Evolutionary conservation across 2,888 invertebrate species (phyloP).

Genomic region (Automeris io): DNA sequence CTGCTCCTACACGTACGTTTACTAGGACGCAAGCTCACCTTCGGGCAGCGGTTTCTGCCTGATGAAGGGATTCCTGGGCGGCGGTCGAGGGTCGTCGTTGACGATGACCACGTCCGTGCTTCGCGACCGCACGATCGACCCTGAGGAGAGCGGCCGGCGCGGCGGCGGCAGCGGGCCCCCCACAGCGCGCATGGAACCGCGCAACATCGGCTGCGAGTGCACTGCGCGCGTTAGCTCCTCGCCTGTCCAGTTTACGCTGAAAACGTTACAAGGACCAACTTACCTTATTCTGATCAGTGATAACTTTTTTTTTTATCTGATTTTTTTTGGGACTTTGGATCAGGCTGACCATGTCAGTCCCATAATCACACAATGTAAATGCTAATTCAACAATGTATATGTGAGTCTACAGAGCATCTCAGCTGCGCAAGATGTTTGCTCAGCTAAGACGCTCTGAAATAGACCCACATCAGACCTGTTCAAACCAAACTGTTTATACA

Average conservation of each 20-base stretch:
- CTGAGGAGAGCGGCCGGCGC: conserved; percentile 22
- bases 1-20: not conserved
- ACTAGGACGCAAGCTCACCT: conserved; percentile 22
- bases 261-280: no score
- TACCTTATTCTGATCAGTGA: no score
- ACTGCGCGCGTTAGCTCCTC: conserved; percentile 51
- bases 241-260: conserved; percentile 66
- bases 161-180: conserved; percentile 25
- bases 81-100: conserved; percentile 38
- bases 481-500: no score
- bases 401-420: no score
- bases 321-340: no score
- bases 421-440: no score
- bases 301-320: no score
- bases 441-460: no score
- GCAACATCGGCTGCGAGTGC: conserved; percentile 53
- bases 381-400: no score
- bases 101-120: conserved; percentile 41
- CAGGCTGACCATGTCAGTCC: no score
- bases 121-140: conserved; percentile 40
- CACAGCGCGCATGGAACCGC: conserved; percentile 36
- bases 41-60: conserved; percentile 37
- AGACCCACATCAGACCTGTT: no score
- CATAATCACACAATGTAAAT: no score
- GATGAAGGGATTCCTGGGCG: conserved; percentile 34